Base-by-base conservation (phyloP, 2,888 invertebrate species). In the Lagria hirta region DNA sequence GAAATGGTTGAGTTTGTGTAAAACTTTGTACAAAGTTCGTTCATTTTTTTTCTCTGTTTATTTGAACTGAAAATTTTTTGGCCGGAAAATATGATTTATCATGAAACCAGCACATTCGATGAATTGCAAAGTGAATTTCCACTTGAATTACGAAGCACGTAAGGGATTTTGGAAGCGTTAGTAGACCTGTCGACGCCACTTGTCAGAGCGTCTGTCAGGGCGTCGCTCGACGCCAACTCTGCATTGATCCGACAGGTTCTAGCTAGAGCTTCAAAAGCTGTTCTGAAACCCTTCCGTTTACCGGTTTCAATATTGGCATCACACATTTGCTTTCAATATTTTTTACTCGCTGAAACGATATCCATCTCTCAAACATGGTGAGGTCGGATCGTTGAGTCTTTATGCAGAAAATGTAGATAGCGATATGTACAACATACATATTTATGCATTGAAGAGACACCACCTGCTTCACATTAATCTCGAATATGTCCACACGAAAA, bases 201-300 rank as follows among this genome's bases (percentile, higher is more conserved):
- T 51, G 51, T 51, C 51, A 49, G 49, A 47, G 49, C 51, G 48
- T 48, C 51, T 48, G 46, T 48, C 51, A 51, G 48, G 43, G 50
- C 50, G 45, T 43, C 48, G 48, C 43, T 47, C 42, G 42, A 37
- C 43, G 47, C 43, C 34, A 36, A 32, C 42, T 37, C 33, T 26
- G 46, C 46, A 46, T 46, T 46, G 46, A 46, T 46, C 41, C 36
- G 46, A 41, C 46, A 46, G 36, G 46, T 36, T 40, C 46, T 35
- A 41, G 41, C 36, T 41, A 41, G 41, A 46, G 41, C 46, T 32
- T 41, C 35, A 45, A 45, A 45, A 45, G 45, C 45, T 45, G 34
- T 30, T 46, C 46, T 41, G 30, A 46, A 46, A 36, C 46, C 46
- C 41, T 41, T 46, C 46, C 36, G 46, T 46, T 46, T 46, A 46